A percentile compares a stretch with the other conserved stretches of the same genome.
These are phyloP conservation scores for Styela clava DNA, from an alignment of 23 tunicate genomes.

Conservation along the genomic window DNA sequence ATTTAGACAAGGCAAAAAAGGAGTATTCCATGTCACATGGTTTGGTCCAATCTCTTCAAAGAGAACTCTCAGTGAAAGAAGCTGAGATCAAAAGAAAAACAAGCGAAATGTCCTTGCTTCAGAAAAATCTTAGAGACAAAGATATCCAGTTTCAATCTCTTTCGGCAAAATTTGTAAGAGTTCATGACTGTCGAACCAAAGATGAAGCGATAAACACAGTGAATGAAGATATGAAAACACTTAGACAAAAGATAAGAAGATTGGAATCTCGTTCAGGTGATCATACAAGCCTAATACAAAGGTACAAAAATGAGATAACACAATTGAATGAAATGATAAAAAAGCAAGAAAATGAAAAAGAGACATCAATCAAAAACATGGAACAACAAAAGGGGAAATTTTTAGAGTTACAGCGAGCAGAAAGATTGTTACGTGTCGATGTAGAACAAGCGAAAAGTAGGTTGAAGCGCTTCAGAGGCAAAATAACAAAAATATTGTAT, in stretches of 20 bases:
- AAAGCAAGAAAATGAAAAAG: slow-evolving; percentile 21
- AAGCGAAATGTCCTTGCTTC: slow-evolving; percentile 33
- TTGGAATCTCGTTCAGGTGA: slow-evolving; percentile 54
- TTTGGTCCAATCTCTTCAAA: slow-evolving; percentile 68
- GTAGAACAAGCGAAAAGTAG: slow-evolving; percentile 55
- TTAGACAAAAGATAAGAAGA: slow-evolving; percentile 46
- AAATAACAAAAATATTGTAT: slow-evolving; percentile 38
- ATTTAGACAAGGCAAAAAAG: slow-evolving; percentile 44
- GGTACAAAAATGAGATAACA: slow-evolving; percentile 70
- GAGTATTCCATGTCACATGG: slow-evolving; percentile 85
- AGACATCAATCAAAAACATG: slow-evolving; percentile 31
- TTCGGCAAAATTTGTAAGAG: slow-evolving; percentile 63
- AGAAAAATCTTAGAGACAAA: slow-evolving; percentile 48
- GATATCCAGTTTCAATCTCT: slow-evolving; percentile 71
- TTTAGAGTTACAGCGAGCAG: slow-evolving; percentile 62
- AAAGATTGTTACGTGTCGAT: slow-evolving; percentile 67
- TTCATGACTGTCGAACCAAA: slow-evolving; percentile 54
- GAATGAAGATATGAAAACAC: slow-evolving; percentile 51
- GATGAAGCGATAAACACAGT: slow-evolving; percentile 52
- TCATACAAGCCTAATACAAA: slow-evolving; percentile 47
- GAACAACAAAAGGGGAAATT: slow-evolving; percentile 45
- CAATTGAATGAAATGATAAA: slow-evolving; percentile 33
- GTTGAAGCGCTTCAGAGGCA: slow-evolving; percentile 58
- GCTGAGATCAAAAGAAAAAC: slow-evolving; percentile 29
- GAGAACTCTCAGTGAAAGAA: slow-evolving; percentile 53